Evolutionary conservation across 2,113 vertebrate genomes (phyloP).

Genomic region (Murina feae): DNA sequence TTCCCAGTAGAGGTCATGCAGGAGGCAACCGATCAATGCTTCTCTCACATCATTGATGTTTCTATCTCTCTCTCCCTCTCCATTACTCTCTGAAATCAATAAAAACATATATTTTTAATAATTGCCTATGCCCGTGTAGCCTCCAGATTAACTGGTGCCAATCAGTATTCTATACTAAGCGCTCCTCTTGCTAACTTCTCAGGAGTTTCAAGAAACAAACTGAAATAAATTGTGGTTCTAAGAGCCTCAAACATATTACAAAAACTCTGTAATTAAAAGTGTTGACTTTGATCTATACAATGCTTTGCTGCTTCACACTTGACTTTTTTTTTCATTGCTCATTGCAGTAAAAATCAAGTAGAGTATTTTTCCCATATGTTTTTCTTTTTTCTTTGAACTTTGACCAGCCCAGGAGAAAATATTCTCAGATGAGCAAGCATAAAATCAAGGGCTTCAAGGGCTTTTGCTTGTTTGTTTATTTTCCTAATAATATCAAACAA

Average conservation of each 20-base stretch:
- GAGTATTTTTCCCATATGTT: background rate
- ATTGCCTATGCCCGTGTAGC: background rate
- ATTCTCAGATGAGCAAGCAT: background rate
- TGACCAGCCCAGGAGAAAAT: background rate
- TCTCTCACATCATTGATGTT: too few relatives aligned
- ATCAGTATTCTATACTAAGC: background rate
- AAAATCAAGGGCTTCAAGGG: background rate
- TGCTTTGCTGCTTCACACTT: background rate
- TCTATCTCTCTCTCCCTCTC: too few relatives aligned
- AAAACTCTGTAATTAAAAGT: background rate
- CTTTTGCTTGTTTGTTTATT: background rate
- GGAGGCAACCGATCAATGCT: too few relatives aligned
- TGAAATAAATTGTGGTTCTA: background rate
- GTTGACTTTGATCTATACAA: background rate
- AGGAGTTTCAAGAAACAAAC: conserved; percentile 25
- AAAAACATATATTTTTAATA: background rate
- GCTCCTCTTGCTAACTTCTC: background rate
- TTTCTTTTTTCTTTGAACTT: background rate
- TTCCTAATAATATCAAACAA: background rate
- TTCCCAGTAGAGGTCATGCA: too few relatives aligned
- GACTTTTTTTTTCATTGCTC: background rate
- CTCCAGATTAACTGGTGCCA: background rate
- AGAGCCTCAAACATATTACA: background rate
- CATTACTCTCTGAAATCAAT: too few relatives aligned
- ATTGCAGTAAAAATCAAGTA: background rate